Conservation (phyloP, 2,797 vertebrate species). For the Sebastes oblongus region DNA sequence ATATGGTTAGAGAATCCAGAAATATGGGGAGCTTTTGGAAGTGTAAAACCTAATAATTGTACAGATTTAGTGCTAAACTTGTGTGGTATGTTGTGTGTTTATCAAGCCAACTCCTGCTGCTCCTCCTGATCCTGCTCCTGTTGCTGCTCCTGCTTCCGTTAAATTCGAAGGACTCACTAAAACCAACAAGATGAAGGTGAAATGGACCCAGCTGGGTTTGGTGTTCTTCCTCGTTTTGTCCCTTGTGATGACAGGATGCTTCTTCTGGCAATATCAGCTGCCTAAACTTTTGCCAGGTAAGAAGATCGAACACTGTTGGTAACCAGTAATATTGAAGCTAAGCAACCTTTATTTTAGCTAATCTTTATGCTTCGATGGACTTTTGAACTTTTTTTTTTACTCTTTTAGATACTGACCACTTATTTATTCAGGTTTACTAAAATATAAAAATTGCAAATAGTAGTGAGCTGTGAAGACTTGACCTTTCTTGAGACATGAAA, state of each 20-base stretch:
- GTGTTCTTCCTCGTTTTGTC: conserved; percentile 88
- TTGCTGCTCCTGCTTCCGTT: conserved; percentile 49
- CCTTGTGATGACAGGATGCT: conserved; percentile 90
- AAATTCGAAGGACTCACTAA: conserved; percentile 73
- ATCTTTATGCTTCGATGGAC: too few relatives aligned
- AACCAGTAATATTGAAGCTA: neutral
- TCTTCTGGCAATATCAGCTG: conserved; percentile 94
- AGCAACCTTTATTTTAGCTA: too few relatives aligned
- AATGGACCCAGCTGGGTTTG: conserved; percentile 84
- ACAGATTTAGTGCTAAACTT: neutral
- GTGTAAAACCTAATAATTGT: neutral
- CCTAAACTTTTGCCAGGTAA: conserved; percentile 86
- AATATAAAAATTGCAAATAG: neutral
- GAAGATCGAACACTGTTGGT: conserved; percentile 4
- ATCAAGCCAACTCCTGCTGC: conserved; percentile 64
- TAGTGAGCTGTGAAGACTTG: neutral
- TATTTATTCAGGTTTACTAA: too few relatives aligned
- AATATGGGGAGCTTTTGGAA: neutral
- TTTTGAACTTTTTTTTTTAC: too few relatives aligned
- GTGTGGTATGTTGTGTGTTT: conserved; percentile 9
- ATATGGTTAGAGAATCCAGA: neutral
- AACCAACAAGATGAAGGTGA: conserved; percentile 81
- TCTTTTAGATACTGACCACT: too few relatives aligned
- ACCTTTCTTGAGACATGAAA: neutral
- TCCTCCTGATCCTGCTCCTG: conserved; percentile 47